These are phyloP conservation scores for Forbesichthys agassizii DNA, from an alignment of 2,113 vertebrate species.

Conservation along the genomic window DNA sequence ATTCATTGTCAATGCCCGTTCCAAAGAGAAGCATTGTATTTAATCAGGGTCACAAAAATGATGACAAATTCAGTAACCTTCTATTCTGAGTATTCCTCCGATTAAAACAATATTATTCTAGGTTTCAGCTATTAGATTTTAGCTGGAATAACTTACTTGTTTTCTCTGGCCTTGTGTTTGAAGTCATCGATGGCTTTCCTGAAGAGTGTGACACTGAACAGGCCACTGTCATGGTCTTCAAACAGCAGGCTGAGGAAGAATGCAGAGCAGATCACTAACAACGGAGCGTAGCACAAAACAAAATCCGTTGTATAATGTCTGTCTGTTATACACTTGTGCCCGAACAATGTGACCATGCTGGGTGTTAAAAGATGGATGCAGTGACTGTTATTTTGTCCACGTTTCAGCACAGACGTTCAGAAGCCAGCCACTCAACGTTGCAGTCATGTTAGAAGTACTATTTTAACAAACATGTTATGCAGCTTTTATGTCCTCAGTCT, in stretches of 20 bases:
- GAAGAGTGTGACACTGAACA: constrained; percentile 96
- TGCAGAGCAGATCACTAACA: background rate
- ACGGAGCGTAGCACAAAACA: background rate
- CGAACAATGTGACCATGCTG: too few species aligned
- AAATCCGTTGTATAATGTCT: background rate
- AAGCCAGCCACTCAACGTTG: too few species aligned
- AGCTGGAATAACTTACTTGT: constrained; percentile 81
- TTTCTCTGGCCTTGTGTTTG: constrained; percentile 95
- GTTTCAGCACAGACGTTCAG: too few species aligned
- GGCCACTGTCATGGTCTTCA: constrained; percentile 93
- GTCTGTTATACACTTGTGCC: background rate
- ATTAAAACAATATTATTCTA: too few species aligned
- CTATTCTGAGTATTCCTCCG: too few species aligned
- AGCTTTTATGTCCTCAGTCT: too few species aligned
- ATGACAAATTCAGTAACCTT: too few species aligned
- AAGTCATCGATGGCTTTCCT: constrained; percentile 97
- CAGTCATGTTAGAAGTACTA: too few species aligned
- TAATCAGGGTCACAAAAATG: background rate
- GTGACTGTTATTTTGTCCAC: too few species aligned
- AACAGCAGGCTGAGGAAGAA: constrained; percentile 83
- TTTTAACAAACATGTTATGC: too few species aligned
- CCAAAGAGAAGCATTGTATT: background rate
- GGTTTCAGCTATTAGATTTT: background rate
- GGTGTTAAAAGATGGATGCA: too few species aligned
- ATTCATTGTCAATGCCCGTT: constrained; percentile 4